Base-by-base conservation (phyloP, 2,888 invertebrate genomes). In the Heliothis peltigera region DNA sequence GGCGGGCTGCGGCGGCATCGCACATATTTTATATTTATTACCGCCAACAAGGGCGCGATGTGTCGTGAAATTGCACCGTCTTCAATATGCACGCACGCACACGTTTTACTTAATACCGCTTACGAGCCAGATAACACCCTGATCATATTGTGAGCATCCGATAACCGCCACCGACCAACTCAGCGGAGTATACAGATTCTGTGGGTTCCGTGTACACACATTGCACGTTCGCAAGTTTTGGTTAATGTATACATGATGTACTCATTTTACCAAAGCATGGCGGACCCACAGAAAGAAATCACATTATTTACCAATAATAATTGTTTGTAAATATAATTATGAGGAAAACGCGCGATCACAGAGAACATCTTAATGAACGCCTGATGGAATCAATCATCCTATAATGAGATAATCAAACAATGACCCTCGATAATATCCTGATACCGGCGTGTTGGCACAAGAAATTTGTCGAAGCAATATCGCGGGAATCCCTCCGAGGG, bases 371-470 rank as follows among this genome's bases (percentile, higher is more conserved):
- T 89, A 89, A 89, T 87, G 84, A 89, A 87, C 71, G 81, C 65
- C 81, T 87, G 89, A 92, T 92, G 86, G 89, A 91, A 94, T 93
- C 94, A 93, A 94, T 94, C 92, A 90, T 86, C 88, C 87, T 75
- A 87, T 94, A 93, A 95, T 93, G 92, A 92, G 89, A 89, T 90
- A 89, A 91, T 91, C 92, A 94, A 95, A 94, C 94, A 94, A 92
- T 92, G 92, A 91, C 91, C 91, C 88, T 83, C 90, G 84, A 89
- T 92, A 91, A 90, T 91, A 91, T 91, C 87, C 77, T 82, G 86
- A 88, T 88, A 88, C 85, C 87, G 84, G 80, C 82, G 80, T 94
- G 93, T 94, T 94, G 92, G 93, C 92, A 91, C 90, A 94, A 94
- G 94, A 94, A 93, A 95, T 94, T 93, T 93, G 90, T 87, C 87